These are phyloP conservation scores for Catonia carolina DNA, from an alignment of 2,888 invertebrate species.

Conservation along the genomic window DNA sequence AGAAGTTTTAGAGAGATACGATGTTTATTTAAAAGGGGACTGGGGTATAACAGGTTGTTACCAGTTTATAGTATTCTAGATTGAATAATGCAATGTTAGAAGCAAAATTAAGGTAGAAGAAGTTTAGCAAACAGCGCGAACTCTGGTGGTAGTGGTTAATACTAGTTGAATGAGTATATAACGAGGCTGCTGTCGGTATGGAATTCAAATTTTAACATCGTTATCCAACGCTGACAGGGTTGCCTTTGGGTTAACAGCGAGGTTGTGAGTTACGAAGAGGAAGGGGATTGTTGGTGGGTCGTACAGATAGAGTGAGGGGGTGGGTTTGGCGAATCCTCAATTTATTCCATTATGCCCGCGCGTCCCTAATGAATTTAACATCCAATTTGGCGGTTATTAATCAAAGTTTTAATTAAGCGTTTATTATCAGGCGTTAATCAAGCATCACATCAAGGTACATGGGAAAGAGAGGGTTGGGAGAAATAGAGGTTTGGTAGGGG, in stretches of 20 bases:
- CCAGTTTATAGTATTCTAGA: too few species aligned
- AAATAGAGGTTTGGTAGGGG: too few species aligned
- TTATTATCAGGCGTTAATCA: constrained; percentile 23
- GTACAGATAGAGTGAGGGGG: constrained; percentile 15
- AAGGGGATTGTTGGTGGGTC: constrained; percentile 26
- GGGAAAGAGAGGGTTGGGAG: neutral
- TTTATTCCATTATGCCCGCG: constrained; percentile 25
- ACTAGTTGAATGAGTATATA: too few species aligned
- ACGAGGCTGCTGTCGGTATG: too few species aligned
- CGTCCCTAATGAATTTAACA: constrained; percentile 45
- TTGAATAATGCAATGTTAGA: too few species aligned
- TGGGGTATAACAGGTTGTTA: too few species aligned
- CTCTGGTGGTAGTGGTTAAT: too few species aligned
- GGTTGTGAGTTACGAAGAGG: constrained; percentile 16
- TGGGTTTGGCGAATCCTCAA: constrained; percentile 26
- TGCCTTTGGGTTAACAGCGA: neutral
- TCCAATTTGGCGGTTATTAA: constrained; percentile 53
- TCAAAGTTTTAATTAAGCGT: constrained; percentile 51
- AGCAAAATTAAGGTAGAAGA: too few species aligned
- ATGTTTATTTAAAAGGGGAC: too few species aligned
- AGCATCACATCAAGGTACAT: neutral
- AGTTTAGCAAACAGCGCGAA: too few species aligned
- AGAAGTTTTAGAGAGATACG: too few species aligned
- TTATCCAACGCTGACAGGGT: constrained; percentile 13
- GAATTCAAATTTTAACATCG: too few species aligned